Conservation (phyloP, 2,113 vertebrate genomes). For the Thinocorus orbignyianus region DNA sequence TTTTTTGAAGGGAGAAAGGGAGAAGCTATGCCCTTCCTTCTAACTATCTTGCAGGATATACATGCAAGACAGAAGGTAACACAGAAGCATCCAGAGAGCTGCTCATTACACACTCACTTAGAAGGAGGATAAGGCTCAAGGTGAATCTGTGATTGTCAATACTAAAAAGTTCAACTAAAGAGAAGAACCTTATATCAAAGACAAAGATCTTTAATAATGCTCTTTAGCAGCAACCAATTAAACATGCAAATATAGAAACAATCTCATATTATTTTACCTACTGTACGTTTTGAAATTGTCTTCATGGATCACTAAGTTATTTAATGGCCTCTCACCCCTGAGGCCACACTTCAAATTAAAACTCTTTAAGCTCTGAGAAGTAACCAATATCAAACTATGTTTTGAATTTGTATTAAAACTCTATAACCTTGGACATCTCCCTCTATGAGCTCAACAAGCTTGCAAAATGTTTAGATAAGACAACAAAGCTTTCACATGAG, state of each 20-base stretch:
- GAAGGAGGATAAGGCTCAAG: background rate
- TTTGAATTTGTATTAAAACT: constrained; percentile 53
- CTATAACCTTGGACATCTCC: background rate
- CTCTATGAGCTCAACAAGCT: background rate
- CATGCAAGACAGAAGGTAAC: background rate
- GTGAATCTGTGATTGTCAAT: background rate
- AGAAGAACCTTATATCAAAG: background rate
- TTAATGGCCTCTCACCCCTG: constrained; percentile 61
- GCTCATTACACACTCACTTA: background rate
- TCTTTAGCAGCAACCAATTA: constrained; percentile 51
- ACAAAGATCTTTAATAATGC: constrained; percentile 37
- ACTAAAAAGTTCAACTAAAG: background rate
- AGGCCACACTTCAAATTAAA: constrained; percentile 63
- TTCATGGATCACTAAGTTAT: constrained; percentile 61
- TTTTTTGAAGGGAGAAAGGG: background rate
- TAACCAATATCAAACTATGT: constrained; percentile 50
- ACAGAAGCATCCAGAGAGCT: background rate
- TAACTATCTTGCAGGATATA: background rate
- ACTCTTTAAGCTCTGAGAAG: constrained; percentile 45
- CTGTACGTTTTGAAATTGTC: constrained; percentile 54
- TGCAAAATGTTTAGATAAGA: background rate
- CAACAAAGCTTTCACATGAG: background rate
- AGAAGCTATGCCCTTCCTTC: background rate
- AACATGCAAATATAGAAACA: constrained; percentile 50
- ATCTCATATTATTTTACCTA: constrained; percentile 39